phyloP scores from a whole-genome alignment of 2,797 vertebrate species.

The Sebastes iracundus region DNA sequence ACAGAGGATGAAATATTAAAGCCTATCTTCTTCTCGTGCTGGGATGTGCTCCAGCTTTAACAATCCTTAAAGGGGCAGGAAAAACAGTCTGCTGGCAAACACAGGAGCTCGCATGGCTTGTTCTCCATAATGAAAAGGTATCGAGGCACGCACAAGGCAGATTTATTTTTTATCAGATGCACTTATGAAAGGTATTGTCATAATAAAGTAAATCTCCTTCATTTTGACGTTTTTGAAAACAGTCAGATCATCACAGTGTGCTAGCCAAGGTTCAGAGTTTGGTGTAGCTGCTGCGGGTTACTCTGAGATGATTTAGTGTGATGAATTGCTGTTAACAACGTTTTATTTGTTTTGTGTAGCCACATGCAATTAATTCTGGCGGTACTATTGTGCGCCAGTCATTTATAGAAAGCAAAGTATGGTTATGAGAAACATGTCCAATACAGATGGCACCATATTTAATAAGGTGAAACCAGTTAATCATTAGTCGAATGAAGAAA shows the following conservation, averaged over 20 bases:
- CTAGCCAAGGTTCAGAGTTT: not conserved
- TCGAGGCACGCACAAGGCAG: not conserved
- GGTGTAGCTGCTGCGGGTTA: not conserved
- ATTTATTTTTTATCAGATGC: not conserved
- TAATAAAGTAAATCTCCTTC: not conserved
- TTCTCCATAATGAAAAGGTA: constrained; percentile 22
- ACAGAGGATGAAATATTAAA: constrained; percentile 27
- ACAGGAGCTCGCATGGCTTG: constrained; percentile 7
- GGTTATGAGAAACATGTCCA: not conserved
- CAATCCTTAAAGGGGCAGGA: constrained; percentile 18
- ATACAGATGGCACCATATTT: not conserved
- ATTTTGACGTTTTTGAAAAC: not conserved
- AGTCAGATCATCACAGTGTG: not conserved
- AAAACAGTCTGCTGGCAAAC: constrained; percentile 36
- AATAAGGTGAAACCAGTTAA: accelerated
- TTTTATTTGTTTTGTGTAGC: not conserved
- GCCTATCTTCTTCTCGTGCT: constrained; percentile 1
- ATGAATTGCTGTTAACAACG: not conserved
- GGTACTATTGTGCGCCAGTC: not conserved
- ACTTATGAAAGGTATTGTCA: constrained; percentile 18
- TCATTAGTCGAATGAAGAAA: not conserved
- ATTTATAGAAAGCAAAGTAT: not conserved
- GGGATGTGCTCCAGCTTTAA: constrained; percentile 29
- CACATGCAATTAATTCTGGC: not conserved
- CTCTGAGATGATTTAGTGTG: not conserved